Evolutionary conservation across 2,797 vertebrate species (phyloP).

Genomic region (Tolypeutes matacus): DNA sequence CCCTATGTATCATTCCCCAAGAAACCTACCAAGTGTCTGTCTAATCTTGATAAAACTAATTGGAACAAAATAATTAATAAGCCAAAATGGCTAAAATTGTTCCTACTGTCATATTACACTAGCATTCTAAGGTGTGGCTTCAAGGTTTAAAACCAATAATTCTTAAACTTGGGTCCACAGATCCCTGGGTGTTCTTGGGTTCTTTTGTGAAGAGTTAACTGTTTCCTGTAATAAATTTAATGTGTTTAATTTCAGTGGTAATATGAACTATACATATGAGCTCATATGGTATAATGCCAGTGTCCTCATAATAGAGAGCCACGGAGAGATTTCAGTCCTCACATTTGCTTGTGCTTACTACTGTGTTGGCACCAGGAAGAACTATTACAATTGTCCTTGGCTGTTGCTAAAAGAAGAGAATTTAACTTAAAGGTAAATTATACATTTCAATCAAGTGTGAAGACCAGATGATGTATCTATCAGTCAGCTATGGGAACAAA

Average conservation of each 20-base stretch:
- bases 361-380: not conserved
- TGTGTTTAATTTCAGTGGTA: not conserved
- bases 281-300: not conserved
- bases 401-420: not conserved
- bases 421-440: not conserved
- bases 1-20: not conserved
- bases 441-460: not conserved
- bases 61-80: not conserved
- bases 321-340: not conserved
- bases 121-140: not conserved
- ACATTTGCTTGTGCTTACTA: not conserved
- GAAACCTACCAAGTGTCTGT: not conserved
- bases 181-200: not conserved
- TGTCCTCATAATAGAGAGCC: not conserved
- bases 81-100: not conserved
- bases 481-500: not conserved
- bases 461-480: not conserved
- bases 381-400: not conserved
- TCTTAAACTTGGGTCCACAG: not conserved
- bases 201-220: not conserved
- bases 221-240: not conserved
- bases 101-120: not conserved
- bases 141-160: not conserved
- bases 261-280: not conserved
- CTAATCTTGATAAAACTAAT: not conserved